Base-by-base conservation (phyloP, 2,113 vertebrate species). In the Clarias magur region DNA sequence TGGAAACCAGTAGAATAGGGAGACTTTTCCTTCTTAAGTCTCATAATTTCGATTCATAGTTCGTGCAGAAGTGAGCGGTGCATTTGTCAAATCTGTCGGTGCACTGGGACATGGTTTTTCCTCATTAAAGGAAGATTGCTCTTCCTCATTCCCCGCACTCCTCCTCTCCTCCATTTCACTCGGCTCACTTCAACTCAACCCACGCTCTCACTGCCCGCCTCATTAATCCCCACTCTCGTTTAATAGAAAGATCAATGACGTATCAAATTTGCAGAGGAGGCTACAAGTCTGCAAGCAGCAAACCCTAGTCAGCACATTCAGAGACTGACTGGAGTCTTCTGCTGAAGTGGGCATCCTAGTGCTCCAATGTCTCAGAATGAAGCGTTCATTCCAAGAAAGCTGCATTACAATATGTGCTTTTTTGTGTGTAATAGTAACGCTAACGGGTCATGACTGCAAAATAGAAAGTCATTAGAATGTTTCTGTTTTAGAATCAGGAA, bases 201-300 rank as follows among this genome's bases (percentile, higher is more conserved):
- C 42, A 82, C 38, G 34, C 23, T 48, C 84, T 56, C 75, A 86
- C 59, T 87, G 80, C 79, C 86, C 73, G 88, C 88, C 78, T 83
- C 89, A 92, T 92, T 91, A 90, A 90, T 88, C 89, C 89, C 83
- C 85, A 48, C 86, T 91, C 85, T 90, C 42, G 63, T 89, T 89
- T 91, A 91, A 90, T 91, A 91, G 89, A 89, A 90, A 91, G 90
- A 91, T 91, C 90, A 91, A 88, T 91, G 90, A 88, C 86, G 91
- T 91, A 90, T 90, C 88, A 92, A 90, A 91, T 89, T 83, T 89
- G 85, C 89, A 89, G 90, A 88, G 83, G 80, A 90, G 85, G 83
- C 89, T 89, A 82, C 89, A 81, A 86, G 87, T 86, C 89, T 80
- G 83, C 68, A 85, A 82, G 30, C 82, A 90, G 87, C 84, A 86